A percentile compares a stretch with the other conserved stretches of the same genome.
Conservation (phyloP, 2,113 vertebrate species). For the Salminus brasiliensis region DNA sequence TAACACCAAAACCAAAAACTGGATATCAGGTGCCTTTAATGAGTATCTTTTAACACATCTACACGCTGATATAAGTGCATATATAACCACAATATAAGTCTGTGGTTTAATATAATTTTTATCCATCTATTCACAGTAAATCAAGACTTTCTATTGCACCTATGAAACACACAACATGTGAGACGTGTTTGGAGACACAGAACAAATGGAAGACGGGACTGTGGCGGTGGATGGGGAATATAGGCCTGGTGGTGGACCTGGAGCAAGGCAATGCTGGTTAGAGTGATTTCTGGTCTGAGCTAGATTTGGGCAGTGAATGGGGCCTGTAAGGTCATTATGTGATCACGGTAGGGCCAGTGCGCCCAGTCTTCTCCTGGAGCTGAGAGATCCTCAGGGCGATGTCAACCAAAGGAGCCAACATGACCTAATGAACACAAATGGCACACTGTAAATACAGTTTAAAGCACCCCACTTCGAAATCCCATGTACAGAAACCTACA, state of each 20-base stretch:
- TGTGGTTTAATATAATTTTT: constrained; percentile 4
- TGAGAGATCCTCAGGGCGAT: constrained; percentile 93
- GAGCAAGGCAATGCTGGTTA: constrained; percentile 25
- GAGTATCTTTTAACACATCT: not conserved
- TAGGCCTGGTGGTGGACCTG: not conserved
- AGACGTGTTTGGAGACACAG: constrained; percentile 5
- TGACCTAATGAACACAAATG: constrained; percentile 80
- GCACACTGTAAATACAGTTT: not conserved
- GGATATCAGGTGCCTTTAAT: constrained; percentile 4
- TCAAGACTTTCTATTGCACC: constrained; percentile 37
- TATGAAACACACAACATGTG: constrained; percentile 22
- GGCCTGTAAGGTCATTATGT: constrained; percentile 77
- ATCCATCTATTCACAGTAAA: constrained; percentile 14
- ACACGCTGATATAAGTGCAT: constrained; percentile 17
- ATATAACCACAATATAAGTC: not conserved
- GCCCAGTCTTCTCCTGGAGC: constrained; percentile 88
- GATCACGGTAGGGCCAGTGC: constrained; percentile 90
- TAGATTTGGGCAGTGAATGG: constrained; percentile 45
- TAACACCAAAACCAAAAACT: not conserved
- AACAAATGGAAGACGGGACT: not conserved
- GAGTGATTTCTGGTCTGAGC: constrained; percentile 48
- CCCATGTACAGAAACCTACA: not conserved
- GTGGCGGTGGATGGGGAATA: not conserved
- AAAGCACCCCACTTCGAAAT: not conserved
- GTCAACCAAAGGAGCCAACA: constrained; percentile 92